Evolutionary conservation across 1,140 invertebrate species (phyloP).

Genomic region (Camponotus vicinus): DNA sequence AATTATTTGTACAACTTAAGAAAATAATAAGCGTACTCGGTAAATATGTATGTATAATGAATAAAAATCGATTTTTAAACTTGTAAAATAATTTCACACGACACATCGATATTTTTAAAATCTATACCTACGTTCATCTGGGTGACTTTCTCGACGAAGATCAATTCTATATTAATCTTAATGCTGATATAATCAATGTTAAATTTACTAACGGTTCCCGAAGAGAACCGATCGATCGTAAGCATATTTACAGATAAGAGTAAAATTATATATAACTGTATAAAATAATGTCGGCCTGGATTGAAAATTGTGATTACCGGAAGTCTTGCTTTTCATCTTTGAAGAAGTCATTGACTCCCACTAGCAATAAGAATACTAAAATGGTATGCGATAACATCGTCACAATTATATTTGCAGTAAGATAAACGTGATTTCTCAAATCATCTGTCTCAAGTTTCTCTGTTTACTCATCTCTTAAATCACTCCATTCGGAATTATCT

Average conservation of each 20-base stretch:
- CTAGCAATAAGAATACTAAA: conserved; percentile 48
- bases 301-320: conserved; percentile 62
- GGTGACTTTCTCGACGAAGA: not conserved
- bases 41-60: not conserved
- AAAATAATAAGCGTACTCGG: conserved; percentile 45
- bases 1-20: conserved; percentile 52
- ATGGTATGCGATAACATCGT: conserved; percentile 44
- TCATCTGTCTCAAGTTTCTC: not conserved
- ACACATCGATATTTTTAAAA: not conserved
- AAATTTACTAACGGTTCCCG: conserved; percentile 5
- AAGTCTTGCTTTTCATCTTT: conserved; percentile 60
- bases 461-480: not conserved
- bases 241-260: not conserved
- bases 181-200: conserved; percentile 21
- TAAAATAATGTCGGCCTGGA: not conserved
- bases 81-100: not conserved
- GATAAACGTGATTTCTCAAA: conserved; percentile 32
- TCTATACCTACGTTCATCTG: not conserved
- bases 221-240: conserved; percentile 37
- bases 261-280: not conserved
- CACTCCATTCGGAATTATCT: not conserved
- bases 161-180: conserved; percentile 54
- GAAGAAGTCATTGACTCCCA: conserved; percentile 58
- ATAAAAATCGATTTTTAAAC: not conserved
- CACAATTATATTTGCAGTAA: not conserved